Conservation (phyloP, 2,888 invertebrate genomes). For the Cerastis rubricosa region DNA sequence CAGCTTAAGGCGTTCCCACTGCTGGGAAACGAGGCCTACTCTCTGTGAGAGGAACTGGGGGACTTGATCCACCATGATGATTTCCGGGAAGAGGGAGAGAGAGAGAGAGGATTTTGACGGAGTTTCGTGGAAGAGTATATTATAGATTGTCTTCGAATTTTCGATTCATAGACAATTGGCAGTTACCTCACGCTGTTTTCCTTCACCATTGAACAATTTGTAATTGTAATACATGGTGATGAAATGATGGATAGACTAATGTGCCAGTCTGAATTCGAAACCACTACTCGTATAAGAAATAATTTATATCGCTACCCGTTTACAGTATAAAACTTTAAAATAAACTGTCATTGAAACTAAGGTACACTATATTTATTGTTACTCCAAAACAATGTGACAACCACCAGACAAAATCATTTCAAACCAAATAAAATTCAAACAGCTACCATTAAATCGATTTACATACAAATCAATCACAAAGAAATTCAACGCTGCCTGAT, state of each 20-base stretch:
- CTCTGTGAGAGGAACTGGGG: neutral
- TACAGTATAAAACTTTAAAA: neutral
- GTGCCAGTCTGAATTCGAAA: no score
- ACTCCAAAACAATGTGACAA: slow-evolving; percentile 29
- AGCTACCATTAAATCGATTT: slow-evolving; percentile 60
- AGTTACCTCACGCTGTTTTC: neutral
- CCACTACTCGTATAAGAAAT: neutral
- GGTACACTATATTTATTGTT: slow-evolving; percentile 1
- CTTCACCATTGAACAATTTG: neutral
- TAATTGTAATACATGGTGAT: no score
- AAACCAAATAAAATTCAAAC: slow-evolving; percentile 48
- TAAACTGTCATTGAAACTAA: neutral
- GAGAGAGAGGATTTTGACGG: no score
- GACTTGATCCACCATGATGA: neutral
- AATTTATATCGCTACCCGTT: neutral
- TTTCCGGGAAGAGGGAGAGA: no score
- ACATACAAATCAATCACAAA: slow-evolving; percentile 62
- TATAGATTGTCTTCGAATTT: neutral
- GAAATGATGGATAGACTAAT: neutral
- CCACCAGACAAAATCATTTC: slow-evolving; percentile 35
- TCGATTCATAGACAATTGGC: neutral
- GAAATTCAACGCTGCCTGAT: slow-evolving; percentile 60
- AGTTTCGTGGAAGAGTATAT: neutral
- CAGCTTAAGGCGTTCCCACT: neutral
- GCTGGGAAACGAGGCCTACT: neutral